Percentiles rank a stretch among this genome's conserved stretches.
phyloP scores from a whole-genome alignment of 2,888 invertebrate species.

The Odontomyia ornata region DNA sequence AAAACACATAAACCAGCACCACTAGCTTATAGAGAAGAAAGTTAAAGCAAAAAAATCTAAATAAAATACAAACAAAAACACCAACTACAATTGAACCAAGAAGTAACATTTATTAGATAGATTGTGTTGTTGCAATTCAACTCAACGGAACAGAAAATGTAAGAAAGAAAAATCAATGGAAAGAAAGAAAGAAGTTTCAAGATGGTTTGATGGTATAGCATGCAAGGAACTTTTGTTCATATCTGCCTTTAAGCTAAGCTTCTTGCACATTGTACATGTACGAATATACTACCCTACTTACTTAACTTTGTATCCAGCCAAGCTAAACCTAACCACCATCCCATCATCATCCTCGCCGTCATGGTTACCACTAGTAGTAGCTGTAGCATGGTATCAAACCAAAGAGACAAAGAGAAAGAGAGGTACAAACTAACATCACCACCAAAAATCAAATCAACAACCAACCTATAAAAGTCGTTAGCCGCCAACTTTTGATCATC shows the following conservation, averaged over 20 bases:
- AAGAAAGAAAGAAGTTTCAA: too few relatives aligned
- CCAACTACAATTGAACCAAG: conserved; percentile 30
- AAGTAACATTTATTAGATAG: conserved; percentile 28
- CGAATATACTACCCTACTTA: neutral
- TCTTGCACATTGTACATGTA: too few relatives aligned
- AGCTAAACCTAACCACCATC: conserved; percentile 6
- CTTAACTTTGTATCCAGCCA: neutral
- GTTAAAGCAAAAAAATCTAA: too few relatives aligned
- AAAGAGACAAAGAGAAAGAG: neutral
- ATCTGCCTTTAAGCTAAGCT: too few relatives aligned
- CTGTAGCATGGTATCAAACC: neutral
- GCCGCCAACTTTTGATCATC: conserved; percentile 60
- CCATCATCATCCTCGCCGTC: too few relatives aligned
- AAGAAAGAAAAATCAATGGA: too few relatives aligned
- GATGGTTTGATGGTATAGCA: too few relatives aligned
- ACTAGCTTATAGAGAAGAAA: too few relatives aligned
- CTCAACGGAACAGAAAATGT: neutral
- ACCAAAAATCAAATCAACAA: neutral
- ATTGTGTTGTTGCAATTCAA: neutral
- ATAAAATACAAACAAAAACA: neutral
- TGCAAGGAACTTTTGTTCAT: too few relatives aligned
- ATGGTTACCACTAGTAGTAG: too few relatives aligned
- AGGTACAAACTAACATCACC: conserved; percentile 4
- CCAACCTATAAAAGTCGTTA: conserved; percentile 62
- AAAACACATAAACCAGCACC: too few relatives aligned